Conservation (phyloP, 2,888 invertebrate species). For the Pristionchus entomophagus region DNA sequence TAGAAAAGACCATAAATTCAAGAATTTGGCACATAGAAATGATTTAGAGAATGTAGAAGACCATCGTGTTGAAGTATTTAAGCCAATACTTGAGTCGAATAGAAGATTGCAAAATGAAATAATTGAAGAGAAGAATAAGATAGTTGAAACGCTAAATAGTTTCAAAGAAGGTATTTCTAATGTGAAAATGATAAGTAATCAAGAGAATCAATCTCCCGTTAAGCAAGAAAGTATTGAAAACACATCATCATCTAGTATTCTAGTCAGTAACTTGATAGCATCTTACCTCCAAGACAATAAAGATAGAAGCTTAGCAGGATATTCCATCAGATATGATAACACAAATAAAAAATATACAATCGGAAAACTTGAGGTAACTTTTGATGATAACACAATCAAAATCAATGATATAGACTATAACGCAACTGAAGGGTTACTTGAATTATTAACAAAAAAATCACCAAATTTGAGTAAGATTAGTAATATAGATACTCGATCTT, state of each 20-base stretch:
- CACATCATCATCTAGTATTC: too few relatives aligned
- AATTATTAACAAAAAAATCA: too few relatives aligned
- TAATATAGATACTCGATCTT: too few relatives aligned
- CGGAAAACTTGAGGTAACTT: too few relatives aligned
- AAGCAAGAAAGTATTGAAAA: not conserved
- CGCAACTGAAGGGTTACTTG: too few relatives aligned
- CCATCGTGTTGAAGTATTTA: slow-evolving; percentile 60
- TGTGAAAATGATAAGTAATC: not conserved
- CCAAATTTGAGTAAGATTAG: too few relatives aligned
- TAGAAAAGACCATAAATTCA: slow-evolving; percentile 57
- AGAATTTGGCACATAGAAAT: slow-evolving; percentile 53
- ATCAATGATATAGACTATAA: too few relatives aligned
- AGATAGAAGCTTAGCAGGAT: slow-evolving; percentile 59
- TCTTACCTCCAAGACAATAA: slow-evolving; percentile 58
- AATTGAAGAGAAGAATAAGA: slow-evolving; percentile 64
- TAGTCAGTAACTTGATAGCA: slow-evolving; percentile 55
- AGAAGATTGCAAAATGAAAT: slow-evolving; percentile 62
- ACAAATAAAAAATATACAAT: too few relatives aligned
- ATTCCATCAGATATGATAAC: too few relatives aligned
- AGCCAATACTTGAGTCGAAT: slow-evolving; percentile 63
- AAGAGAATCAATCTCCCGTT: slow-evolving; percentile 25
- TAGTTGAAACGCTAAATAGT: slow-evolving; percentile 58
- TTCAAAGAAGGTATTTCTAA: slow-evolving; percentile 43
- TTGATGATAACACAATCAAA: too few relatives aligned
- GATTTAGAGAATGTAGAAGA: slow-evolving; percentile 59